Evolutionary conservation across 2,888 invertebrate genomes (phyloP).

Genomic region (Cryptus armator): DNA sequence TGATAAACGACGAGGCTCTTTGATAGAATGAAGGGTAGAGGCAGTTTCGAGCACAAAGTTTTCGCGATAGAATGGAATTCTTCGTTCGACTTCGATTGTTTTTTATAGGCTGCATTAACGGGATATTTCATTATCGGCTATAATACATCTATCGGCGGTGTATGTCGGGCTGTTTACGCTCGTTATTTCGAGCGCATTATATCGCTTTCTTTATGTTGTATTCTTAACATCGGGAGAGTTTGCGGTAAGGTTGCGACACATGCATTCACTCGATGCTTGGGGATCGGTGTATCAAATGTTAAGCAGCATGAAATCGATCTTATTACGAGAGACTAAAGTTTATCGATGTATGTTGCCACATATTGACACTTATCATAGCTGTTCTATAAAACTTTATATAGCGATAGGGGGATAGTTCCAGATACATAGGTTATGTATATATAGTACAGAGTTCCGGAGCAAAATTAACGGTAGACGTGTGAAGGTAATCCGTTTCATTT

Average conservation of each 20-base stretch:
- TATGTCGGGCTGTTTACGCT: conserved; percentile 9
- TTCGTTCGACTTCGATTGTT: conserved; percentile 54
- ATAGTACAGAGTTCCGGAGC: neutral
- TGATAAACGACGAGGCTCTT: conserved; percentile 66
- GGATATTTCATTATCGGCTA: conserved; percentile 64
- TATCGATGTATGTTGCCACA: conserved; percentile 26
- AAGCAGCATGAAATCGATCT: conserved; percentile 40
- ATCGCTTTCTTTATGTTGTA: conserved; percentile 34
- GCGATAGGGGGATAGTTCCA: neutral
- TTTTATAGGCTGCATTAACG: conserved; percentile 59
- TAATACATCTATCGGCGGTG: conserved; percentile 13
- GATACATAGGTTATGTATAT: too few relatives aligned
- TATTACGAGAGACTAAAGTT: conserved; percentile 24
- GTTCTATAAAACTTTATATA: conserved; percentile 6
- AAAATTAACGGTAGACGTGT: neutral
- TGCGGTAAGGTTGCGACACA: conserved; percentile 51
- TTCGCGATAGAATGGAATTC: conserved; percentile 54
- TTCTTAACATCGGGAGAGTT: conserved; percentile 37
- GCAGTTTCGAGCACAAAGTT: neutral
- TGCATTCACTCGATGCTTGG: conserved; percentile 19
- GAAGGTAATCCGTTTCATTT: neutral
- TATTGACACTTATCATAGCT: conserved; percentile 43
- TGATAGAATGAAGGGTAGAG: conserved; percentile 59
- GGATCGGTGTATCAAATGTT: conserved; percentile 41
- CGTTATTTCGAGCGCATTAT: conserved; percentile 49